phyloP scores from a whole-genome alignment of 2,888 invertebrate species.

The Stegana nigrithorax region DNA sequence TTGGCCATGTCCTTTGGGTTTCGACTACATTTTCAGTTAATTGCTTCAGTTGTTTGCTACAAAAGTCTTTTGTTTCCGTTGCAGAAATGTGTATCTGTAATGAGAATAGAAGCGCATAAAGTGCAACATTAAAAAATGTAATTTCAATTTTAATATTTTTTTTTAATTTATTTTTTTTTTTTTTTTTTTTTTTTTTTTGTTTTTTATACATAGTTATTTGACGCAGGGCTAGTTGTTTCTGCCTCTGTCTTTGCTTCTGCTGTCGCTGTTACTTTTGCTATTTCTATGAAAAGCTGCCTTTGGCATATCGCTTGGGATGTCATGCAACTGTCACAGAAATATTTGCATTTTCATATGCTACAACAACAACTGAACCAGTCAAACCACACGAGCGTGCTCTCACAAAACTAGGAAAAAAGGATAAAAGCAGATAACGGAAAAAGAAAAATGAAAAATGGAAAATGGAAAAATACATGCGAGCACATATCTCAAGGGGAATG shows the following conservation, averaged over 20 bases:
- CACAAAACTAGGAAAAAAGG: conserved; percentile 23
- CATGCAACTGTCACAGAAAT: conserved; percentile 13
- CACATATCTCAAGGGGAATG: neutral
- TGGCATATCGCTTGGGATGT: conserved; percentile 9
- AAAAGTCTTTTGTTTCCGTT: conserved; percentile 44
- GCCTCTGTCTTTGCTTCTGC: neutral
- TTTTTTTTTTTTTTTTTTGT: neutral
- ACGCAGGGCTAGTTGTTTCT: too few species aligned
- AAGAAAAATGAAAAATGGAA: conserved; percentile 31
- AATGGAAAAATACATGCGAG: neutral
- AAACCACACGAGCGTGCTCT: conserved; percentile 30
- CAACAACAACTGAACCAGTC: conserved; percentile 23
- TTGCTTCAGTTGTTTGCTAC: conserved; percentile 43
- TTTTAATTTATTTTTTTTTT: neutral
- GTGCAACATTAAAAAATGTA: neutral
- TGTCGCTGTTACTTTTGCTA: neutral
- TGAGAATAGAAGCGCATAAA: conserved; percentile 18
- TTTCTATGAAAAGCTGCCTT: too few species aligned
- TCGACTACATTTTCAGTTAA: conserved; percentile 56
- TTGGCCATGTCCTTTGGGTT: conserved; percentile 51
- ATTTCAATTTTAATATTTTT: neutral
- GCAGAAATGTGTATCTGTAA: conserved; percentile 43
- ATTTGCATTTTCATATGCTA: conserved; percentile 3
- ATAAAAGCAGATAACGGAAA: conserved; percentile 21
- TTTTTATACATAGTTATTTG: neutral